These are phyloP conservation scores for Sphaeridia pumilis DNA, from an alignment of 2,888 invertebrate species.

Conservation along the genomic window DNA sequence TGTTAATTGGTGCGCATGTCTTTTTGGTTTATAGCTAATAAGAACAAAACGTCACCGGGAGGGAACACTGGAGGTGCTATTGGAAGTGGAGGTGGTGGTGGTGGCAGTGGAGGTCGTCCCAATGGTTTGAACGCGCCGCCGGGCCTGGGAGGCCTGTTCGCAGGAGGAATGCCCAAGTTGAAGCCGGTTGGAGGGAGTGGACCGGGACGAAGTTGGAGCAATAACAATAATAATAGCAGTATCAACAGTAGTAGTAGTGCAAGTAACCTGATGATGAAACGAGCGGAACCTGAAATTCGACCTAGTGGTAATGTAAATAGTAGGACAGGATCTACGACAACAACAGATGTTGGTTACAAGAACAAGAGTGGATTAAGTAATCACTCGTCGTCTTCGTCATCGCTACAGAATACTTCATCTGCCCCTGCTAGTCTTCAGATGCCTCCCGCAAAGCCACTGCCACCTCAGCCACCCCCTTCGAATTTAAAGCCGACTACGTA, in stretches of 20 bases:
- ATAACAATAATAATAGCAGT: conserved; percentile 3
- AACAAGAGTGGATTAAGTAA: not conserved
- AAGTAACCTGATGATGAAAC: too few relatives aligned
- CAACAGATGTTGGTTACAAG: too few relatives aligned
- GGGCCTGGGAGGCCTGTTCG: conserved; percentile 60
- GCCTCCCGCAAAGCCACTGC: conserved; percentile 44
- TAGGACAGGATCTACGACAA: too few relatives aligned
- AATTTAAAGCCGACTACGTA: conserved; percentile 48
- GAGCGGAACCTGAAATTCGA: too few relatives aligned
- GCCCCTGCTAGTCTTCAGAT: conserved; percentile 22
- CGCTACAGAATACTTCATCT: not conserved
- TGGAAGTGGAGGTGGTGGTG: conserved; percentile 11
- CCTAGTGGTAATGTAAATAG: not conserved
- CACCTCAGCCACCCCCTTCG: conserved; percentile 63
- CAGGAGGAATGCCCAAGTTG: conserved; percentile 70
- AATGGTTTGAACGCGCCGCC: conserved; percentile 34
- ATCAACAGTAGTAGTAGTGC: conserved; percentile 12
- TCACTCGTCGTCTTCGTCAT: not conserved
- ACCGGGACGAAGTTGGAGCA: conserved; percentile 41
- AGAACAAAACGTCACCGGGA: too few relatives aligned
- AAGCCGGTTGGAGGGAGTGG: conserved; percentile 46
- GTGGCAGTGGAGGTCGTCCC: conserved; percentile 3
- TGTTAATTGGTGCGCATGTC: not conserved
- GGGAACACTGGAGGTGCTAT: conserved; percentile 13
- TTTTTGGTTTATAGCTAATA: too few relatives aligned